These are phyloP conservation scores for Meloidogyne hapla DNA, from an alignment of 1,140 invertebrate species.

Conservation along the genomic window DNA sequence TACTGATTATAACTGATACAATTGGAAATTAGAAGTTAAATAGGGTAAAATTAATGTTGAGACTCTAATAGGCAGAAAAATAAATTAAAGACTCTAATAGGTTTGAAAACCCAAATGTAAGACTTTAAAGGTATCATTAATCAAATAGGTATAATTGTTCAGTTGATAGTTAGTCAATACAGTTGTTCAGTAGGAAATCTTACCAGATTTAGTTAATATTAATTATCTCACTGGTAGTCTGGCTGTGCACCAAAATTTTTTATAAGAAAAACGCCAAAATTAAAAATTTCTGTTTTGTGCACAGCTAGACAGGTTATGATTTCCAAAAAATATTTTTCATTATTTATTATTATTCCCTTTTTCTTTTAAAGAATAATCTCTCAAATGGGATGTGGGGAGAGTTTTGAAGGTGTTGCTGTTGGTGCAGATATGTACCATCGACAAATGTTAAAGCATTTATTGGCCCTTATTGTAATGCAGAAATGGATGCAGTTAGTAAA, in stretches of 20 bases:
- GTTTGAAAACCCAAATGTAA: background rate
- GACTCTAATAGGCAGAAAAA: background rate
- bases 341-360: background rate
- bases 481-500: conserved; percentile 57
- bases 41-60: background rate
- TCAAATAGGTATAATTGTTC: background rate
- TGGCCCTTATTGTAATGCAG: conserved; percentile 58
- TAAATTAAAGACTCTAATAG: background rate
- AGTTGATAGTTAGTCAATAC: conserved; percentile 3
- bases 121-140: too few species aligned
- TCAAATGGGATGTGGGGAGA: conserved; percentile 58
- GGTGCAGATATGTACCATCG: conserved; percentile 63
- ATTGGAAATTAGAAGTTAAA: background rate
- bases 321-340: conserved; percentile 12
- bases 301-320: background rate
- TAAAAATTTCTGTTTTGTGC: too few species aligned
- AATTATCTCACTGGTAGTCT: too few species aligned
- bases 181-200: background rate
- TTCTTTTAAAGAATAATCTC: conserved; percentile 41
- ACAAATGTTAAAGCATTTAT: conserved; percentile 61
- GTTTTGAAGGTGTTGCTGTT: conserved; percentile 61
- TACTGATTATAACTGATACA: conserved; percentile 1
- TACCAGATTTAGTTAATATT: background rate
- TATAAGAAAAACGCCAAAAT: too few species aligned
- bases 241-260: too few species aligned